Conservation (phyloP, 2,113 vertebrate species). For the Hyperopisus bebe region DNA sequence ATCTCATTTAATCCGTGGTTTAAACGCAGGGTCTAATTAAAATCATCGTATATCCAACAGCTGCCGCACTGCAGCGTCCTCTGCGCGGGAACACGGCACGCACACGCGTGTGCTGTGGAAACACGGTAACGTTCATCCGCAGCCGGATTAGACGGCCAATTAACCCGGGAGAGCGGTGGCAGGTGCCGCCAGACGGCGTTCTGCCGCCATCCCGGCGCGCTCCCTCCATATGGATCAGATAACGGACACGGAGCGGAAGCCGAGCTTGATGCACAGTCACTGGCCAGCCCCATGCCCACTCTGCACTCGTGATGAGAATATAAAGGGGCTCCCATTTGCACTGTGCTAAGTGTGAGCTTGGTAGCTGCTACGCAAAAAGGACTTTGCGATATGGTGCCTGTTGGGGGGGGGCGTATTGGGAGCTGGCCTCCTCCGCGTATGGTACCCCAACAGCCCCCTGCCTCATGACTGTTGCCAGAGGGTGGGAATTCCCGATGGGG, state of each 20-base stretch:
- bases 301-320: background rate
- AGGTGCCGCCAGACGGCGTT: background rate
- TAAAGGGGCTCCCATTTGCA: background rate
- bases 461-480: background rate
- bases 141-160: background rate
- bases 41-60: constrained; percentile 37
- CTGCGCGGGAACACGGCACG: background rate
- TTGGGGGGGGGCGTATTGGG: background rate
- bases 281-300: background rate
- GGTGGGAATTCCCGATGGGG: background rate
- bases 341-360: background rate
- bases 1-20: constrained; percentile 54
- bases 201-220: background rate
- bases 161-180: background rate
- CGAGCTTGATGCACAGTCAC: background rate
- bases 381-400: background rate
- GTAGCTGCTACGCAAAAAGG: background rate
- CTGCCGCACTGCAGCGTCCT: background rate
- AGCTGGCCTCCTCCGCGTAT: background rate
- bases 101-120: background rate
- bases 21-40: constrained; percentile 64
- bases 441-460: background rate
- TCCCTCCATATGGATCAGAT: background rate
- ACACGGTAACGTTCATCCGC: background rate
- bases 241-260: background rate